Base-by-base conservation (phyloP, 1,140 invertebrate species). In the Akabosia matsudoensis region DNA sequence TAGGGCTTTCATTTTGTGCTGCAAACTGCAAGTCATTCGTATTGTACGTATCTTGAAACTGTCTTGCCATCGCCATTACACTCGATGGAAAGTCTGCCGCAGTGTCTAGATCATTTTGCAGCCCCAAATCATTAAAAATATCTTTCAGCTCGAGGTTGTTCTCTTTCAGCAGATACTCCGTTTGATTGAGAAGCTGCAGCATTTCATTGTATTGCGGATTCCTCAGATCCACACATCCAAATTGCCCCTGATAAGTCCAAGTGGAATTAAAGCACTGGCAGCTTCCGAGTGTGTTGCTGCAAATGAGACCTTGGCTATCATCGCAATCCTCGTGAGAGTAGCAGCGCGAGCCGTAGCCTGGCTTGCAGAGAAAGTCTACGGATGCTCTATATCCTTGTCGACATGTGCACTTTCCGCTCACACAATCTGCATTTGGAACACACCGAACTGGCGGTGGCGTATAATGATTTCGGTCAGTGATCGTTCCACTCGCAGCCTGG, bases 251-350 rank as follows among this genome's bases (percentile, higher is more conserved):
- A 24, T 72, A 72, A 7, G 70, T 30, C 37, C 16, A 72, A 34
- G 70, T 45, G n/a, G 70, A 24, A 24, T 72, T 72, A 14, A n/a
- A 26, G 45, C 70, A 72, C 30, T 72, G 70, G 34, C 70, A 72
- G 24, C 14, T 72, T 51, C 70, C 70, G 1, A 37, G 33, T 16
- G 13, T 7, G n/a, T n/a, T n/a, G n/a, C n/a, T n/a, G 34, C 70
- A 72, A 16, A 26, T 16, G n/a, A 72, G 37, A 4, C 70, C 70
- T 26, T 22, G 4, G 1, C 3, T 26, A 2, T 34, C 70, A 28
- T 72, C 70, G 45, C 70, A 72, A 22, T 45, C 26, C 4, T 67
- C 61, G 2, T 28, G 24, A 28, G 28, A 7, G 31, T 37, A 22
- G 70, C 70, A 72, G 4, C 16, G 70, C 4, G 33, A 45, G 33